Percentiles rank a stretch among this genome's conserved stretches.
Evolutionary conservation across 2,888 invertebrate genomes (phyloP).

Genomic region (Cyrtodaria siliqua): DNA sequence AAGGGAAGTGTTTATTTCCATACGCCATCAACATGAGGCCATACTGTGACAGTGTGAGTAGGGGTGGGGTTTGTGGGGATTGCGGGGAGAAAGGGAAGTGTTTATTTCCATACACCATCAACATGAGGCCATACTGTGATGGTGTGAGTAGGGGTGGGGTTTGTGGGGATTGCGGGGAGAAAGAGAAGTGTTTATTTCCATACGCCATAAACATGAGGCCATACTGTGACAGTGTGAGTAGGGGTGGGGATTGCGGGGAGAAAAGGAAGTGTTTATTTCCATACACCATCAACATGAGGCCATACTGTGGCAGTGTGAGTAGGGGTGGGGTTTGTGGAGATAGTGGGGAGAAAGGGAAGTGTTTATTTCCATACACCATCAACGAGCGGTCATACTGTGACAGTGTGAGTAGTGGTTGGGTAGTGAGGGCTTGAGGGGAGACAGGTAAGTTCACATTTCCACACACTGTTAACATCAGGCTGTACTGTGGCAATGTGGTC

Average conservation of each 20-base stretch:
- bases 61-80: too few species aligned
- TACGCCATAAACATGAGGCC: constrained; percentile 71
- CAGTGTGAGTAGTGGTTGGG: constrained; percentile 73
- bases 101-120: constrained; percentile 82
- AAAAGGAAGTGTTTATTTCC: constrained; percentile 67
- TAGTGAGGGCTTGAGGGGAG: constrained; percentile 85
- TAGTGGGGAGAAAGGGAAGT: constrained; percentile 84
- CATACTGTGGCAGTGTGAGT: constrained; percentile 84
- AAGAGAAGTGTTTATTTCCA: constrained; percentile 84
- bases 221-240: too few species aligned
- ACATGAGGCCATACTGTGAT: constrained; percentile 84
- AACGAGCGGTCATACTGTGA: constrained; percentile 84
- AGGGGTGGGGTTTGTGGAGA: too few species aligned
- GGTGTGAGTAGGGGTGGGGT: too few species aligned
- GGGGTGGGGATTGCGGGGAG: too few species aligned
- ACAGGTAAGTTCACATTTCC: constrained; percentile 85
- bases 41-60: constrained; percentile 82
- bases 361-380: constrained; percentile 80
- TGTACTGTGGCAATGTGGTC: constrained; percentile 82
- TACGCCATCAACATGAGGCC: constrained; percentile 80
- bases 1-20: constrained; percentile 84
- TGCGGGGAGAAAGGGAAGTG: constrained; percentile 85
- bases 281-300: constrained; percentile 12
- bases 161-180: constrained; percentile 85
- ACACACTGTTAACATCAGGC: constrained; percentile 82